phyloP scores from a whole-genome alignment of 2,888 invertebrate species.

The Lapara coniferarum region DNA sequence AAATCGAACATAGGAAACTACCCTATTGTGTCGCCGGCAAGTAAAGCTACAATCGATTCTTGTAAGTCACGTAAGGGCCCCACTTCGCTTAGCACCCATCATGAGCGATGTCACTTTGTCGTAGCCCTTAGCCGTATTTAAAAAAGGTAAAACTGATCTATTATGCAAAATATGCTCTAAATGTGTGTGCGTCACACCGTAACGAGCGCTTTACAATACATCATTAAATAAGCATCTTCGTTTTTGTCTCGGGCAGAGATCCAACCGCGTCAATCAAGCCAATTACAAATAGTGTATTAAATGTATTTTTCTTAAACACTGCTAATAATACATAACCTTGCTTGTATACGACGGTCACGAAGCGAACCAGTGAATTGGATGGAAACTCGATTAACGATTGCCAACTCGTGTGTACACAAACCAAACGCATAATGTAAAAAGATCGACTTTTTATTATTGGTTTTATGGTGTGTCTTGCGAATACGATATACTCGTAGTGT shows the following conservation, averaged over 20 bases:
- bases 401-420: not conserved
- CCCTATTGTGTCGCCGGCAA: too few species aligned
- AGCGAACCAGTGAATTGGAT: constrained; percentile 4
- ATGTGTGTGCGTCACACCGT: not conserved
- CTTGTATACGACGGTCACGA: not conserved
- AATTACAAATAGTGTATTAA: constrained; percentile 5
- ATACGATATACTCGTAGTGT: not conserved
- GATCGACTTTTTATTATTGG: not conserved
- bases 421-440: not conserved
- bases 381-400: not conserved
- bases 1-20: too few species aligned
- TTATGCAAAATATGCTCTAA: not conserved
- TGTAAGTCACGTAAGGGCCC: too few species aligned
- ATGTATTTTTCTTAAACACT: not conserved
- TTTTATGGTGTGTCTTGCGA: not conserved
- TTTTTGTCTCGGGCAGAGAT: constrained; percentile 8
- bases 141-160: not conserved
- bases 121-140: not conserved
- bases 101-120: too few species aligned
- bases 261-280: constrained; percentile 6
- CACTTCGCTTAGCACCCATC: too few species aligned
- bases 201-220: not conserved
- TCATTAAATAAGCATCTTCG: not conserved
- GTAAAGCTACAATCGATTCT: too few species aligned
- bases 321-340: constrained; percentile 2